Percentiles rank a stretch among this genome's conserved stretches.
Evolutionary conservation across 92 coral and sea anemone genomes (phyloP).

Genomic region (Siderastrea radians): DNA sequence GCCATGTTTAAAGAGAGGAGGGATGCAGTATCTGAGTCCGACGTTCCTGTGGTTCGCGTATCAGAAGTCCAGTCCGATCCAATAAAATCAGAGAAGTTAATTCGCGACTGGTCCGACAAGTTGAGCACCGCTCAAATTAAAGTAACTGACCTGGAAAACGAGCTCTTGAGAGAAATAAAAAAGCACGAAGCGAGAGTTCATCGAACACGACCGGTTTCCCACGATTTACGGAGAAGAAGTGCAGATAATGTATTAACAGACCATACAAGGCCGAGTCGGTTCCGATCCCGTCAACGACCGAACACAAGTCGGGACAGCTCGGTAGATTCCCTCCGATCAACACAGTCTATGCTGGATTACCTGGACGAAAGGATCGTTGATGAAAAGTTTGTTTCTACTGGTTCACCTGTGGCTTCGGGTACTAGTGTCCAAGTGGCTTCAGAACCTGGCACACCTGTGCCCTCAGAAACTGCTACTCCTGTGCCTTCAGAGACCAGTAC

Average conservation of each 20-base stretch:
- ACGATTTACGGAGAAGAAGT: constrained; percentile 25
- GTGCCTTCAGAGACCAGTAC: constrained; percentile 10
- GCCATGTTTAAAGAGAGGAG: constrained; percentile 54
- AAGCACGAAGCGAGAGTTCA: constrained; percentile 76
- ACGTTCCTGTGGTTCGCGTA: constrained; percentile 25
- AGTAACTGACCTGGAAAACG: constrained; percentile 80
- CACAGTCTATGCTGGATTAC: constrained; percentile 43
- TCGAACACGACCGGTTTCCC: constrained; percentile 56
- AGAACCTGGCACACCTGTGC: background rate
- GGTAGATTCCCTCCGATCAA: constrained; percentile 41
- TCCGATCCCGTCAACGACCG: constrained; percentile 35
- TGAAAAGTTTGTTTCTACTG: constrained; percentile 7
- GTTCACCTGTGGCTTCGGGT: background rate
- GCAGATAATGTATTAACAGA: background rate
- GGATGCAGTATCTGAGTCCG: constrained; percentile 53
- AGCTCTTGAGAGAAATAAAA: constrained; percentile 81
- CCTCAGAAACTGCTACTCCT: constrained; percentile 1
- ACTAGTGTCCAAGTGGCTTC: background rate
- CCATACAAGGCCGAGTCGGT: constrained; percentile 23
- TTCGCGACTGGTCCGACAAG: constrained; percentile 79
- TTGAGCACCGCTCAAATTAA: constrained; percentile 77
- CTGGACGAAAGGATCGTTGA: constrained; percentile 25
- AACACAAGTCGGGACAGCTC: constrained; percentile 50
- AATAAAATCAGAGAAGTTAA: constrained; percentile 54
- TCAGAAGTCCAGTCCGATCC: constrained; percentile 21